These are phyloP conservation scores for Tautogolabrus adspersus DNA, from an alignment of 2,113 vertebrate species.

Conservation along the genomic window DNA sequence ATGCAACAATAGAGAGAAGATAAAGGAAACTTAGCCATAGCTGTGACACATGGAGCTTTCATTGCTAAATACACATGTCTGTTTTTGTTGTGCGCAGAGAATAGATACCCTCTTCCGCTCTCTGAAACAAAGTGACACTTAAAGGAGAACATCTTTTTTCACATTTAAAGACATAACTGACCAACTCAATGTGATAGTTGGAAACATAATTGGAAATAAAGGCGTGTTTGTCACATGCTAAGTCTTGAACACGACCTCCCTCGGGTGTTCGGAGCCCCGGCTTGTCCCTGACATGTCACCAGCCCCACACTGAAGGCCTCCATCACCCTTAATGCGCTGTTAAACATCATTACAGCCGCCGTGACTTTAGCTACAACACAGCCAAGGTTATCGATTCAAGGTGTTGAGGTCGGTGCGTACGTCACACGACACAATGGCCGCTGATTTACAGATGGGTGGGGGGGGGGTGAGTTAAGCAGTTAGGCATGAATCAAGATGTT, in stretches of 20 bases:
- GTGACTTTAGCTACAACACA: constrained; percentile 66
- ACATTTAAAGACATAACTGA: neutral
- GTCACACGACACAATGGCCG: constrained; percentile 42
- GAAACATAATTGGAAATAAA: neutral
- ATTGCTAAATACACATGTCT: constrained; percentile 21
- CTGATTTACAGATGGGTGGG: constrained; percentile 34
- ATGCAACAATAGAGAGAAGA: constrained; percentile 51
- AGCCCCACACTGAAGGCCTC: constrained; percentile 43
- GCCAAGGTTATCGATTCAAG: constrained; percentile 70
- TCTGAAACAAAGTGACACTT: constrained; percentile 13
- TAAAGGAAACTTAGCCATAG: constrained; percentile 48
- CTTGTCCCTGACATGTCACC: constrained; percentile 43
- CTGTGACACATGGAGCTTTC: neutral
- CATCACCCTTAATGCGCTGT: constrained; percentile 73
- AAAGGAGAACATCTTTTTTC: neutral
- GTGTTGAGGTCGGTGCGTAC: neutral
- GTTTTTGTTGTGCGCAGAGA: neutral
- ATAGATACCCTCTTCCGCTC: neutral
- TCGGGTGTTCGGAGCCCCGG: constrained; percentile 18
- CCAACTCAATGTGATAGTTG: neutral
- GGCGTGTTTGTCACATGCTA: neutral
- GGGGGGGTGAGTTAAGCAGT: constrained; percentile 8
- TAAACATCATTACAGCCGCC: constrained; percentile 61
- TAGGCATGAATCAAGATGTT: constrained; percentile 17
- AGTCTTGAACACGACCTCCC: constrained; percentile 25